Percentiles rank a stretch among this genome's conserved stretches.
These are phyloP conservation scores for Parthenolecanium corni DNA, from an alignment of 2,888 invertebrate species.

Conservation along the genomic window DNA sequence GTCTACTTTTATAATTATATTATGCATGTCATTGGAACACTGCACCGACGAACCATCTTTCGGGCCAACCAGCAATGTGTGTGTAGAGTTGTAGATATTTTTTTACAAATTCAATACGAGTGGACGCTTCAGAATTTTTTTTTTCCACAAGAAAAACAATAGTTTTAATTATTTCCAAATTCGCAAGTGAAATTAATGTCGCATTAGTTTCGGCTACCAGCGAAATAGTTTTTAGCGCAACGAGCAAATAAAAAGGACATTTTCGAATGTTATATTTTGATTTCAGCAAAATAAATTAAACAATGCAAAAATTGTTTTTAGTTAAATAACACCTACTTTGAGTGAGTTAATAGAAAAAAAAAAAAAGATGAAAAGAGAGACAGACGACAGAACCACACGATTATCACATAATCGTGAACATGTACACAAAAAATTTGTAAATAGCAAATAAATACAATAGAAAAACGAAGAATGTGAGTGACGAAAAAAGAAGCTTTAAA, in stretches of 20 bases:
- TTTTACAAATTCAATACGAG: too few species aligned
- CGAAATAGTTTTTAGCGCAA: too few species aligned
- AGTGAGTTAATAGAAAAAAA: background rate
- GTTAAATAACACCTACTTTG: background rate
- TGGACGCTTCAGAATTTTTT: too few species aligned
- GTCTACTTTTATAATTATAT: too few species aligned
- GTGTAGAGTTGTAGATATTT: too few species aligned
- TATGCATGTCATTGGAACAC: too few species aligned
- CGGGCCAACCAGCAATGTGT: too few species aligned
- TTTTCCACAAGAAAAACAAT: too few species aligned
- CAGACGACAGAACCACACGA: background rate
- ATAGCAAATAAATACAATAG: background rate
- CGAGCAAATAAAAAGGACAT: background rate
- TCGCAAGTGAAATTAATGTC: too few species aligned
- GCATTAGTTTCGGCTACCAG: too few species aligned
- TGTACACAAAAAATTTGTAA: background rate
- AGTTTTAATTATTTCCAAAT: too few species aligned
- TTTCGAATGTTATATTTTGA: conserved; percentile 1
- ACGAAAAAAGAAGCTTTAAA: background rate
- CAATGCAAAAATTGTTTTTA: background rate
- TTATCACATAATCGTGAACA: background rate
- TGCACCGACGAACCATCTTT: too few species aligned
- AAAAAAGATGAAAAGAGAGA: background rate
- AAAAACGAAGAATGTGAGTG: background rate
- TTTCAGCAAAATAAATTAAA: background rate